A percentile compares a stretch with the other conserved stretches of the same genome.
These are phyloP conservation scores for Globodera rostochiensis DNA, from an alignment of 1,140 invertebrate species.

Conservation along the genomic window DNA sequence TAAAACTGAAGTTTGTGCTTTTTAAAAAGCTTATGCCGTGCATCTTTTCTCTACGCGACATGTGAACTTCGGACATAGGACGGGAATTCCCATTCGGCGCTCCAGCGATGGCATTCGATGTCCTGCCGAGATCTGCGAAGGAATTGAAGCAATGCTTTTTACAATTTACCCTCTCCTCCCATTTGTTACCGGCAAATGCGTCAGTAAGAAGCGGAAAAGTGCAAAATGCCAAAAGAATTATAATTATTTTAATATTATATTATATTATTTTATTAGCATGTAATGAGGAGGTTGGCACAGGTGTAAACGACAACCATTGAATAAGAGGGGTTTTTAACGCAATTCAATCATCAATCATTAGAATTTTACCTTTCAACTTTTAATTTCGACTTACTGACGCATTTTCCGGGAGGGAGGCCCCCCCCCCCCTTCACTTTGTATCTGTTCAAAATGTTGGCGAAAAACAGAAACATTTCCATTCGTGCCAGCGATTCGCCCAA, in stretches of 20 bases:
- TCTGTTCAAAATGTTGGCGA: constrained; percentile 34
- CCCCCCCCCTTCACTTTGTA: not conserved
- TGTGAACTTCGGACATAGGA: constrained; percentile 28
- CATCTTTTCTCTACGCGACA: constrained; percentile 18
- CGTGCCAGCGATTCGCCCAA: constrained; percentile 43
- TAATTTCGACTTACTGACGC: too few relatives aligned
- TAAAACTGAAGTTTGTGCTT: too few relatives aligned
- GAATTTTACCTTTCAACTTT: not conserved
- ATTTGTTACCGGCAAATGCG: not conserved
- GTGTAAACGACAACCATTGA: not conserved
- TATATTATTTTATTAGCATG: not conserved
- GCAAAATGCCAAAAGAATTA: not conserved
- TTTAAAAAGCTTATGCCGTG: not conserved
- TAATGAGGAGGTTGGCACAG: not conserved
- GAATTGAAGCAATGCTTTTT: not conserved
- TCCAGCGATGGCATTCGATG: constrained; percentile 13
- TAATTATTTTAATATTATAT: not conserved
- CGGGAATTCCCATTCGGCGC: constrained; percentile 27
- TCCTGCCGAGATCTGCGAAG: constrained; percentile 12
- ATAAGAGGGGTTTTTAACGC: too few relatives aligned
- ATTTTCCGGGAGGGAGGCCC: too few relatives aligned
- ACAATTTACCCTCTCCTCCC: not conserved
- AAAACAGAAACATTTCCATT: constrained; percentile 45
- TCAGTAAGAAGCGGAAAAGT: not conserved
- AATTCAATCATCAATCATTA: too few relatives aligned